Conservation (phyloP, 1,140 invertebrate species). For the Anoplolepis gracilipes region DNA sequence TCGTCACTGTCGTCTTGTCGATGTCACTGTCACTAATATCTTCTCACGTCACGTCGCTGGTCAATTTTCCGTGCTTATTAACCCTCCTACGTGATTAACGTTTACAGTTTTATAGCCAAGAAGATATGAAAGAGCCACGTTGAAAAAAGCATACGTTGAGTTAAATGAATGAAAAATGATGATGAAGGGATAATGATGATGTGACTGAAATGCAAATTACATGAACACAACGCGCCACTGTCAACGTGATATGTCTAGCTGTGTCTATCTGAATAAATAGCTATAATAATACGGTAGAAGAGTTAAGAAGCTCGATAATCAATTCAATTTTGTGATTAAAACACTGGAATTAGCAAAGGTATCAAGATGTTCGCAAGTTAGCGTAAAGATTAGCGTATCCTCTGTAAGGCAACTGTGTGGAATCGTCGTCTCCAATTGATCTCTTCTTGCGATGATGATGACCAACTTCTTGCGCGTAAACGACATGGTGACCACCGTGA, state of each 20-base stretch:
- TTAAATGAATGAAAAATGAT: slow-evolving; percentile 9
- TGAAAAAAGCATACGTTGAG: neutral
- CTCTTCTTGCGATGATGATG: slow-evolving; percentile 88
- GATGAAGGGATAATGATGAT: slow-evolving; percentile 22
- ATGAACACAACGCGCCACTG: neutral
- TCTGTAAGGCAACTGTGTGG: slow-evolving; percentile 87
- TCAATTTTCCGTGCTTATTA: slow-evolving; percentile 27
- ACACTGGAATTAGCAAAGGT: slow-evolving; percentile 16
- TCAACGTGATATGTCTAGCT: slow-evolving; percentile 29
- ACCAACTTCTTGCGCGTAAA: slow-evolving; percentile 88
- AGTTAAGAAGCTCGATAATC: neutral
- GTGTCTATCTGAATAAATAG: neutral
- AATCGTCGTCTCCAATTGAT: slow-evolving; percentile 76
- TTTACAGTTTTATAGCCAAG: slow-evolving; percentile 24
- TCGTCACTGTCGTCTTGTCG: slow-evolving; percentile 62
- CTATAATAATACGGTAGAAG: neutral
- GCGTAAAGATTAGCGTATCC: slow-evolving; percentile 80
- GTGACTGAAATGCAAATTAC: slow-evolving; percentile 28
- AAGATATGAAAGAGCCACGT: slow-evolving; percentile 31
- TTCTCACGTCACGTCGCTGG: slow-evolving; percentile 36
- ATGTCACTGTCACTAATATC: slow-evolving; percentile 68
- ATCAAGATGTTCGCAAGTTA: slow-evolving; percentile 62
- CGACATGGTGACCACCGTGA: slow-evolving; percentile 90
- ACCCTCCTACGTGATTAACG: slow-evolving; percentile 37
- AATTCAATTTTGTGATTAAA: neutral